Conservation (phyloP, 2,797 vertebrate genomes). For the Hyperoplus immaculatus region DNA sequence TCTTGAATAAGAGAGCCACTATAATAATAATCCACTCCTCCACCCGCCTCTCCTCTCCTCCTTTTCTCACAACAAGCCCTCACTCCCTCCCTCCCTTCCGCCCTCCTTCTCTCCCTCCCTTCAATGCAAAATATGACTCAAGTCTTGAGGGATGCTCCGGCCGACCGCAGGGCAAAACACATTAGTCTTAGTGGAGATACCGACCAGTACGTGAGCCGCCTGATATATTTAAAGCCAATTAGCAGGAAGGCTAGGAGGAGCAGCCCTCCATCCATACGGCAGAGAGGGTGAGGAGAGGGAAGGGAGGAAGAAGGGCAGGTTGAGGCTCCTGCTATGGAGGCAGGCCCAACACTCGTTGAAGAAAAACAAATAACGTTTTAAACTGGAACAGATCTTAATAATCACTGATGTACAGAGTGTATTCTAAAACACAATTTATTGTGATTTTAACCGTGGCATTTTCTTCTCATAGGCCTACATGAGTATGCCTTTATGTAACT, state of each 20-base stretch:
- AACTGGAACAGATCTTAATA: neutral
- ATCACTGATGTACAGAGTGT: neutral
- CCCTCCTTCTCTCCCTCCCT: constrained; percentile 36
- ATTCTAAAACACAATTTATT: neutral
- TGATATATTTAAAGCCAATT: constrained; percentile 86
- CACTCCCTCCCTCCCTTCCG: constrained; percentile 22
- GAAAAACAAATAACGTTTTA: neutral
- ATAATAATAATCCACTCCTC: constrained; percentile 68
- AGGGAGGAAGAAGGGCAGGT: neutral
- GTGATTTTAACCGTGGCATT: neutral
- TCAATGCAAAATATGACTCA: constrained; percentile 84
- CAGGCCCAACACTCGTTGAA: neutral
- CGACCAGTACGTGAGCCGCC: constrained; percentile 79
- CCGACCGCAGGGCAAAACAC: constrained; percentile 76
- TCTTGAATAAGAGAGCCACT: constrained; percentile 74
- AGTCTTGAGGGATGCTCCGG: constrained; percentile 77
- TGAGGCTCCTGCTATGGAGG: constrained; percentile 13
- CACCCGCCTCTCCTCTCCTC: constrained; percentile 35
- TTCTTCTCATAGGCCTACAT: neutral
- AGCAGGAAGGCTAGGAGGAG: constrained; percentile 67
- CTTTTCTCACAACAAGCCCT: constrained; percentile 43
- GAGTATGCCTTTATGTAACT: neutral
- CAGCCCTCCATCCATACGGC: constrained; percentile 43
- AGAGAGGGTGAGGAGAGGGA: constrained; percentile 35
- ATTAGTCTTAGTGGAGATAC: constrained; percentile 82